phyloP scores from a whole-genome alignment of 2,888 invertebrate species.

The Hydroisotoma schaefferi region DNA sequence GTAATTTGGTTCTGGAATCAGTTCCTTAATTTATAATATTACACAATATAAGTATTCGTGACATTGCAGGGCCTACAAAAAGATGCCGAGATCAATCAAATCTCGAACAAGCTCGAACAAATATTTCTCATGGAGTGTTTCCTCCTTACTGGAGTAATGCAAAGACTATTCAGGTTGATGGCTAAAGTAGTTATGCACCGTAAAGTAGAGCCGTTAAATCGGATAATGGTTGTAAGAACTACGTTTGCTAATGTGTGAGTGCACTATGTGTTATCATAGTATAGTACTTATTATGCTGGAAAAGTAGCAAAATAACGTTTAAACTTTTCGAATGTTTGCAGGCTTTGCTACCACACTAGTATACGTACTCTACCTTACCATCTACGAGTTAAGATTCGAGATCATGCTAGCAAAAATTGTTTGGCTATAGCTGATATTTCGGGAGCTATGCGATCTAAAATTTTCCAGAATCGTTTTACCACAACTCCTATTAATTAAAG shows the following conservation, averaged over 20 bases:
- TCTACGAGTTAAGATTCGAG: conserved; percentile 30
- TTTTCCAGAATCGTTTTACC: conserved; percentile 31
- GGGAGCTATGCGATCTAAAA: conserved; percentile 21
- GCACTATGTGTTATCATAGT: background rate
- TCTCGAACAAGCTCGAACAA: conserved; percentile 39
- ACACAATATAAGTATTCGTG: background rate
- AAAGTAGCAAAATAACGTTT: background rate
- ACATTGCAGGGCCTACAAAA: conserved; percentile 32
- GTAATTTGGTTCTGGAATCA: too few relatives aligned
- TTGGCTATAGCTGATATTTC: conserved; percentile 27
- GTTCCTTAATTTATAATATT: too few relatives aligned
- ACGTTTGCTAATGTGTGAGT: background rate
- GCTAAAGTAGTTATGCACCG: conserved; percentile 13
- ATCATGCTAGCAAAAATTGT: conserved; percentile 37
- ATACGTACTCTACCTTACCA: conserved; percentile 19
- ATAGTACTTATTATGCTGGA: background rate
- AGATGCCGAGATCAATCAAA: conserved; percentile 40
- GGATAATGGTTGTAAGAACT: conserved; percentile 12
- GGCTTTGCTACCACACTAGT: conserved; percentile 30
- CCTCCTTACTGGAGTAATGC: conserved; percentile 19
- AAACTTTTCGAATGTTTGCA: background rate
- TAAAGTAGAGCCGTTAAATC: background rate
- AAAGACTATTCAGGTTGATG: conserved; percentile 8
- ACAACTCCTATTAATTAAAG: too few relatives aligned
- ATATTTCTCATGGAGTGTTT: conserved; percentile 42